Evolutionary conservation across 2,888 invertebrate species (phyloP), one percentile per base, ranked within the genome.

Genomic region (Melinaea marsaeus): DNA sequence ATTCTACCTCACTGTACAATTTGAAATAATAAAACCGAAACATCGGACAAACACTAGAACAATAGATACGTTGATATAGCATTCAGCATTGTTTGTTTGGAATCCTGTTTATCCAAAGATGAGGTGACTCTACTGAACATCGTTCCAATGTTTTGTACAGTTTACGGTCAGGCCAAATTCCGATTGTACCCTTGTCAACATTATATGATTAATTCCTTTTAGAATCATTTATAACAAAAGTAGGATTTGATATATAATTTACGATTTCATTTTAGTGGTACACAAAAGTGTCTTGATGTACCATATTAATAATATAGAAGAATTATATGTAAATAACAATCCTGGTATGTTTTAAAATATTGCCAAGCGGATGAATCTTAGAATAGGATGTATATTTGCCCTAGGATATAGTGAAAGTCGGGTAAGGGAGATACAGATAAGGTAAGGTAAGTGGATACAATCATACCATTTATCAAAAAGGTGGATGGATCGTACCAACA

Each of bases 161-260:
- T 57, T 57, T 54, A 54, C 60, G 57, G 46, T 64, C 58, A 59
- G 56, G 42, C 58, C 60, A 55, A 61, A 63, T 62, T 57, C 58
- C 69, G 65, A 65, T 63, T 63, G 61, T 67, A 69, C 69, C 70
- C 70, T 64, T 69, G 70, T 70, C 70, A 70, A 65, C 64, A 51
- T 62, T 67, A 61, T 62, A 60, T 65, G 67, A 67, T 70, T 68
- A 68, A 69, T 70, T 67, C 61, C 61, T 5, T 54, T 13, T 47
- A 34, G 56, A 64, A 68, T 68, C 68, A 69, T 69, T 67, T 64
- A 63, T 65, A 61, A 58, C 60, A 22, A 22, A 22, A 48, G 22
- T 48, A 48, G 37, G 37, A n/a, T 48, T 48, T 22, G 48, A 7
- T 48, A n/a, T 48, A 48, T 13, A 13, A n/a, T 48, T 22, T 22